Conservation (phyloP, 2,888 invertebrate species). For the Lepidochitona cinerea region DNA sequence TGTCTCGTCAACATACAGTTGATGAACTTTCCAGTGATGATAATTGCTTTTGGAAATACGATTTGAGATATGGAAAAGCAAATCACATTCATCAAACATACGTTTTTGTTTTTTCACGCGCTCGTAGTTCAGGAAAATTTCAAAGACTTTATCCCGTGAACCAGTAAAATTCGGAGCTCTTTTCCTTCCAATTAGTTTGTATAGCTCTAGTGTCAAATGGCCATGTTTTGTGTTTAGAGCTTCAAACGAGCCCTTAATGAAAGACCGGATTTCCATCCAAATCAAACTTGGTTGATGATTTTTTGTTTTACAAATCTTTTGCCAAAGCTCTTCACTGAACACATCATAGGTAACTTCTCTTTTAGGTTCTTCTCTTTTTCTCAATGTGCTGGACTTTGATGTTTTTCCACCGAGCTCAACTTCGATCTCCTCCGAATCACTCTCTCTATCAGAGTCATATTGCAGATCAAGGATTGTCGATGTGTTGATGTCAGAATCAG, state of each 20-base stretch:
- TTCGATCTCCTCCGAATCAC: slow-evolving; percentile 22
- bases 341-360: slow-evolving; percentile 58
- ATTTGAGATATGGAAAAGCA: slow-evolving; percentile 37
- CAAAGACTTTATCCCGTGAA: slow-evolving; percentile 43
- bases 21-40: slow-evolving; percentile 42
- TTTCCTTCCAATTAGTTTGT: slow-evolving; percentile 46
- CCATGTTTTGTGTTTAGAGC: slow-evolving; percentile 41
- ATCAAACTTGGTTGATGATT: slow-evolving; percentile 54
- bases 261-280: slow-evolving; percentile 64
- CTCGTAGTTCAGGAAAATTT: slow-evolving; percentile 42
- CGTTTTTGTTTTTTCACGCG: slow-evolving; percentile 37
- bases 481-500: slow-evolving; percentile 32
- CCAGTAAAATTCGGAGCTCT: slow-evolving; percentile 53
- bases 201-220: slow-evolving; percentile 39
- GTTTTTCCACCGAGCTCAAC: slow-evolving; percentile 34
- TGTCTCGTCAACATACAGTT: slow-evolving; percentile 63
- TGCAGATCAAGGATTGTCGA: slow-evolving; percentile 35
- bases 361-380: no score
- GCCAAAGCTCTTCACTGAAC: slow-evolving; percentile 58
- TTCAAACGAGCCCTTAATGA: slow-evolving; percentile 58
- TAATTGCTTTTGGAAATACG: slow-evolving; percentile 27
- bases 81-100: slow-evolving; percentile 53
- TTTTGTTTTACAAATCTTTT: slow-evolving; percentile 29
- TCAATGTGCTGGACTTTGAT: no score
- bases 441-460: slow-evolving; percentile 43